Evolutionary conservation across 2,797 vertebrate species (phyloP).

Genomic region (Alca torda): DNA sequence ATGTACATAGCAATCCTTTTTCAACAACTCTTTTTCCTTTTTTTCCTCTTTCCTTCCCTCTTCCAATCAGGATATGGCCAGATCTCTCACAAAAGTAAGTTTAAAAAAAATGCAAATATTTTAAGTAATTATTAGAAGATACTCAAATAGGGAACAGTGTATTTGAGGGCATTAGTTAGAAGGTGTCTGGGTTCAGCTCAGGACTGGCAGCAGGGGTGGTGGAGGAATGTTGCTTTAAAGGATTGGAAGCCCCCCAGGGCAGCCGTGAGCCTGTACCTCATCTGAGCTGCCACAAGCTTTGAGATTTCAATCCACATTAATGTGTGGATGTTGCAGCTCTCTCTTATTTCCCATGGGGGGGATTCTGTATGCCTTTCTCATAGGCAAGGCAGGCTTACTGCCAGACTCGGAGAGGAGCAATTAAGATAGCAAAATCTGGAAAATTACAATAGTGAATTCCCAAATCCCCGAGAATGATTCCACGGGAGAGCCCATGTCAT

Average conservation of each 20-base stretch:
- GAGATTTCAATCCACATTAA: not conserved
- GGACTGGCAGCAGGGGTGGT: not conserved
- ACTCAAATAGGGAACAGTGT: not conserved
- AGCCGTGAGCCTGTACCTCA: not conserved
- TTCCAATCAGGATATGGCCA: conserved; percentile 74
- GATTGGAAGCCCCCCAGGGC: not conserved
- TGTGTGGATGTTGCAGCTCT: conserved; percentile 34
- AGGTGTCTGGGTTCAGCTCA: not conserved
- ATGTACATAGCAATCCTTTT: not conserved
- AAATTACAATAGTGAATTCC: conserved; percentile 23
- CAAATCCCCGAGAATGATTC: not conserved
- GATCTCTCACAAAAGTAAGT: conserved; percentile 84
- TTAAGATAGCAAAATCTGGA: conserved; percentile 19
- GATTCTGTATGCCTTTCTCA: not conserved
- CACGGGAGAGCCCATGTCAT: not conserved
- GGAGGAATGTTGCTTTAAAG: not conserved
- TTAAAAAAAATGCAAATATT: conserved; percentile 28
- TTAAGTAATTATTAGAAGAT: not conserved
- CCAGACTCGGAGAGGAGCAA: conserved; percentile 12
- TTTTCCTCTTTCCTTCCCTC: not conserved
- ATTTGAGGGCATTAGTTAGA: not conserved
- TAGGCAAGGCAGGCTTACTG: not conserved
- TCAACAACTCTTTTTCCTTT: not conserved
- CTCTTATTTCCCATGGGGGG: conserved; percentile 37
- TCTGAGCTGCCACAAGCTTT: not conserved